Base-by-base conservation (phyloP, 2,888 invertebrate genomes). In the Aricia artaxerxes region DNA sequence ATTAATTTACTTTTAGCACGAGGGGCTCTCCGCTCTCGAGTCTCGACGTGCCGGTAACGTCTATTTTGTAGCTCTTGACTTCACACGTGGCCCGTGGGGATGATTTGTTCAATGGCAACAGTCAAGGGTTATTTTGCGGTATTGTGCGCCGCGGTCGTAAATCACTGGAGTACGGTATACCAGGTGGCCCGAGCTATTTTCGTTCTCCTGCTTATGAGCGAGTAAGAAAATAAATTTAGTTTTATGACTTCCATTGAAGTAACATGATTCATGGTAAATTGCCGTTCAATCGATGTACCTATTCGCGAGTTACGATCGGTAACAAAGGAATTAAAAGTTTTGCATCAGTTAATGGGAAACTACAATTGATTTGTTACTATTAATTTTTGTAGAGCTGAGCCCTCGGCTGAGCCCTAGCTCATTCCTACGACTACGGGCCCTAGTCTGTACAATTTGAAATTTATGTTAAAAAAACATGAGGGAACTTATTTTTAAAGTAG, bases 131-230 rank as follows among this genome's bases (percentile, higher is more conserved):
- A 91, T 90, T 88, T 91, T 92, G 93, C 93, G 83, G 89, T 87
- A 91, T 91, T 92, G 91, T 92, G 81, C 84, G 83, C 85, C 87
- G 86, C 85, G 87, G 86, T 86, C 88, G 91, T 93, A 93, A 93
- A 93, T 93, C 89, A 92, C 73, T 44, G 87, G 87, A 88, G 87
- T 88, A 87, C 94, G 87, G 87, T 89, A 87, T 88, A 87, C 94
- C 93, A 93, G 93, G 93, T 94, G 94, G 93, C 87, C 90, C 87
- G 80, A 85, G 86, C 87, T 93, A 93, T 93, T 92, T 93, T 89
- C 88, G 90, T 87, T 88, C 86, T 85, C 84, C 87, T 90, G 90
- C 91, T 90, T 91, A 90, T 88, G 88, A 85, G 90, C 89, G 87
- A 89, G 89, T 91, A 90, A 87, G 87, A 87, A 87, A 88, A 89